These are phyloP conservation scores for Corythoichthys intestinalis DNA, from an alignment of 2,113 vertebrate species.

Conservation along the genomic window DNA sequence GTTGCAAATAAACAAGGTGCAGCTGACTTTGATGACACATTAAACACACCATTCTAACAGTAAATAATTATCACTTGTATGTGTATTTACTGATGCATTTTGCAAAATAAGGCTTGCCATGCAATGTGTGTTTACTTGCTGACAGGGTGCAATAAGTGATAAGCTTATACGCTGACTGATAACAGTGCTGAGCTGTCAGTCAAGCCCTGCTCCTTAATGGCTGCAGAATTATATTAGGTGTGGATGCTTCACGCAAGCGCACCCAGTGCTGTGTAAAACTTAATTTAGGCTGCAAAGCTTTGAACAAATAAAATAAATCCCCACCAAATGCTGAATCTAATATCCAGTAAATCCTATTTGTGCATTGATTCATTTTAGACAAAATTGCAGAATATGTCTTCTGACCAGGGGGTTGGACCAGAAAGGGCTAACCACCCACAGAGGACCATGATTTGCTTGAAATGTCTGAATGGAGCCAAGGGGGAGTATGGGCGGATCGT, in stretches of 20 bases:
- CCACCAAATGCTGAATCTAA: slow-evolving; percentile 19
- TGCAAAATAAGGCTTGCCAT: neutral
- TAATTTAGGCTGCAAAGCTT: slow-evolving; percentile 17
- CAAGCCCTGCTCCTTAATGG: slow-evolving; percentile 3
- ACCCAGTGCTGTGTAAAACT: neutral
- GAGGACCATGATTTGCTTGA: slow-evolving; percentile 35
- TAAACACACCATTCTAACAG: neutral
- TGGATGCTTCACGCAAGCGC: slow-evolving; percentile 8
- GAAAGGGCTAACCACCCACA: slow-evolving; percentile 25
- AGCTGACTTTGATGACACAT: slow-evolving; percentile 5
- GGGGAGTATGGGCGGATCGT: slow-evolving; percentile 19
- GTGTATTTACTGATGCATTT: neutral
- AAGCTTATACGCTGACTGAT: neutral
- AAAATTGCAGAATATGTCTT: slow-evolving; percentile 24
- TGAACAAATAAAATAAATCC: slow-evolving; percentile 32
- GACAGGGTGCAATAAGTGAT: neutral
- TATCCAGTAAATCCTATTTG: slow-evolving; percentile 27
- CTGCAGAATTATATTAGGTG: neutral
- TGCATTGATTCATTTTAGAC: slow-evolving; percentile 30
- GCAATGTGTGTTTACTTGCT: neutral
- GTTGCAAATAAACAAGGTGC: slow-evolving; percentile 5
- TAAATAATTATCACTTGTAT: slow-evolving; percentile 1
- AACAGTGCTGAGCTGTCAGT: slow-evolving; percentile 5
- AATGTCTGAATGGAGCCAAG: slow-evolving; percentile 32
- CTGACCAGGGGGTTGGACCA: neutral